Evolutionary conservation across 1,140 invertebrate genomes (phyloP).

Genomic region (Heliconius nattereri): DNA sequence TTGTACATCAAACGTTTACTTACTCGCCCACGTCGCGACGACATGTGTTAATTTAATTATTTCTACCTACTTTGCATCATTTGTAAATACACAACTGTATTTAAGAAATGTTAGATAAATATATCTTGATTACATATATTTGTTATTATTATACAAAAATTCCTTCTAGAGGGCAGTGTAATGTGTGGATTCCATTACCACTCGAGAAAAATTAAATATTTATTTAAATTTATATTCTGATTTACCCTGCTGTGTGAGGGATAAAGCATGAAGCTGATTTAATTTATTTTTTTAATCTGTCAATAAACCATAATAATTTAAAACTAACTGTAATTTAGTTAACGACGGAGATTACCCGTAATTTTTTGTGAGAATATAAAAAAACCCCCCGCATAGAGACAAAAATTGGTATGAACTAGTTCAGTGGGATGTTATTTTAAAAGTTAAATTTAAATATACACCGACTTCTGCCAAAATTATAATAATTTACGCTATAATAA

Average conservation of each 20-base stretch:
- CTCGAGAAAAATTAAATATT: too few relatives aligned
- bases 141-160: background rate
- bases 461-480: too few relatives aligned
- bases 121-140: constrained; percentile 13
- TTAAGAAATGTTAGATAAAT: constrained; percentile 27
- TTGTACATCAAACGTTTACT: constrained; percentile 49
- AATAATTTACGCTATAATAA: too few relatives aligned
- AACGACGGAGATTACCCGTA: background rate
- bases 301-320: too few relatives aligned
- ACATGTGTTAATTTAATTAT: constrained; percentile 73
- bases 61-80: constrained; percentile 43
- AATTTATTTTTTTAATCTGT: too few relatives aligned
- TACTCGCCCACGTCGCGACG: constrained; percentile 56
- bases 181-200: too few relatives aligned
- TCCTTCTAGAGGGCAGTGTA: background rate
- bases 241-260: too few relatives aligned
- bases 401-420: background rate
- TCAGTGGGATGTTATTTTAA: background rate
- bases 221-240: too few relatives aligned
- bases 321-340: background rate
- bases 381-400: constrained; percentile 30
- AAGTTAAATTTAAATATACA: background rate
- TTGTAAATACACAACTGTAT: constrained; percentile 37
- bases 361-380: constrained; percentile 13
- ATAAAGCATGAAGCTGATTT: too few relatives aligned